Conservation (phyloP, 2,888 invertebrate species). For the Brachycybe producta region DNA sequence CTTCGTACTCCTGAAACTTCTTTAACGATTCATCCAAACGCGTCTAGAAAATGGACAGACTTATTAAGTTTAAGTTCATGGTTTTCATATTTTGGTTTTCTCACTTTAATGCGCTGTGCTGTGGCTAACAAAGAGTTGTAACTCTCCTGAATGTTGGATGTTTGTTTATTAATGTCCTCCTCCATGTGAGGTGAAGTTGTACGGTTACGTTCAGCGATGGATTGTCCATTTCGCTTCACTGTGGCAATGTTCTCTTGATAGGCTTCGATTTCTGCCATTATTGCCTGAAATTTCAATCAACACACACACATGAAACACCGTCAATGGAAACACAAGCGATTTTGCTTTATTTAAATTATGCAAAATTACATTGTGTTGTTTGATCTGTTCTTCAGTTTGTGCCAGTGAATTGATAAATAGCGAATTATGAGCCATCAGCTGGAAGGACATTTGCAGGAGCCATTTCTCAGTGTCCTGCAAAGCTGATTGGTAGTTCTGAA, state of each 20-base stretch:
- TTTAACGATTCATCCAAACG: conserved; percentile 73
- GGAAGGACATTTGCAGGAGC: conserved; percentile 86
- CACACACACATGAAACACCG: not conserved
- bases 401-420: conserved; percentile 80
- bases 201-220: conserved; percentile 64
- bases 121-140: conserved; percentile 79
- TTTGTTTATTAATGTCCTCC: conserved; percentile 65
- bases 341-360: conserved; percentile 1
- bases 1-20: conserved; percentile 88
- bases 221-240: conserved; percentile 65
- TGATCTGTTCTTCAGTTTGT: conserved; percentile 78
- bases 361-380: conserved; percentile 56
- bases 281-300: conserved; percentile 10
- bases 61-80: not conserved
- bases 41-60: conserved; percentile 35
- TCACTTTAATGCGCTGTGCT: conserved; percentile 68
- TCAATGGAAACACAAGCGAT: not conserved
- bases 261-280: conserved; percentile 51
- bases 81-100: not conserved
- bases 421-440: conserved; percentile 90
- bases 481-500: conserved; percentile 62
- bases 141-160: conserved; percentile 83
- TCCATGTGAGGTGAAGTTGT: conserved; percentile 52
- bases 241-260: conserved; percentile 70
- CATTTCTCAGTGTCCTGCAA: conserved; percentile 91